Evolutionary conservation across 1,140 invertebrate genomes (phyloP), one percentile per base, ranked within the genome.

Genomic region (Pararge aegeria): DNA sequence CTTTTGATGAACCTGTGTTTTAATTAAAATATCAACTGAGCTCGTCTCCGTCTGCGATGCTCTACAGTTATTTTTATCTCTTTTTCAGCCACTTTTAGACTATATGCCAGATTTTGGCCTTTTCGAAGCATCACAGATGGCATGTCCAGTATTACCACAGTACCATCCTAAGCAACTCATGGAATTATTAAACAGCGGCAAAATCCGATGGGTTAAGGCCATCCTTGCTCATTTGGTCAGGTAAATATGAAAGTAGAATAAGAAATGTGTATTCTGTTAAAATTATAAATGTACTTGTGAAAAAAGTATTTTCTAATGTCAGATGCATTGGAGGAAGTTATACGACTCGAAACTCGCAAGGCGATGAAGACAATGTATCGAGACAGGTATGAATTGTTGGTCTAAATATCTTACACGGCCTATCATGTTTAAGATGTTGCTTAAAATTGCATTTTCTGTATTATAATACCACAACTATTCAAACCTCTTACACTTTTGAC

Each of bases 101-200:
- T 96, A 96, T 70, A 96, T 97, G 95, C 95, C 96, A 0, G 97
- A 98, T 84, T 97, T 96, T 79, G 98, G 98, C 0, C 81, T 99
- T 27, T 99, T 99, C 90, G 98, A 99, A 84, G 98, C 98, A 0
- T 97, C 97, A n/a, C 92, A 97, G 49, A 96, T 99, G 68, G 97
- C 97, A 0, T 98, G 97, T 78, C 98, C 98, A 0, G 97, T 99
- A n/a, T 87, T 99, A 60, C 98, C 99, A 0, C 99, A 99, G 76
- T 99, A 99, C 89, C 99, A 99, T 92, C 98, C 98, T 0, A 98
- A 99, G 80, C 98, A 99, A 77, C 89, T 99, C 2, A 99, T 99
- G 95, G 98, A 99, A 83, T 89, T 99, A n/a, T 90, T 99, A 0
- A 99, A 99, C 89, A 99, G 98, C 56, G 99, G 99, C 0, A 99